Evolutionary conservation across 92 coral and sea anemone species (phyloP).

Genomic region (Siderastrea radians): DNA sequence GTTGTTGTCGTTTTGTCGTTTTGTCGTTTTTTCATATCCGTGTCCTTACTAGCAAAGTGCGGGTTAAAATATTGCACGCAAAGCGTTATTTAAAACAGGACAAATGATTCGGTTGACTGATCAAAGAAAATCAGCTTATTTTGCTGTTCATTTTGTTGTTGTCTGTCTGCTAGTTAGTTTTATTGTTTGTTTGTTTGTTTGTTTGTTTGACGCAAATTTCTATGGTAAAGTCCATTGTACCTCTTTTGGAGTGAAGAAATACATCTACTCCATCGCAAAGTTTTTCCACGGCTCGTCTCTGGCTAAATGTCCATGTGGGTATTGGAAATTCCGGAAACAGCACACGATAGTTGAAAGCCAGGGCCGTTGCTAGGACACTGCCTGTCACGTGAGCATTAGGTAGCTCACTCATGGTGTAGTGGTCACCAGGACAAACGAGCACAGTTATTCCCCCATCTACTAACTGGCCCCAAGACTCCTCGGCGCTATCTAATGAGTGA

Average conservation of each 20-base stretch:
- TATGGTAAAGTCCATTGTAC: slow-evolving; percentile 6
- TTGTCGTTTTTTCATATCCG: too few species aligned
- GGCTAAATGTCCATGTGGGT: slow-evolving; percentile 39
- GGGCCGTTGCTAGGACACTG: slow-evolving; percentile 67
- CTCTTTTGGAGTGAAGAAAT: slow-evolving; percentile 62
- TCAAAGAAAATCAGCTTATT: too few species aligned
- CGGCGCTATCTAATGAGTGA: slow-evolving; percentile 17
- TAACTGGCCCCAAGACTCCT: slow-evolving; percentile 73
- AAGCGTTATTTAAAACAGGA: too few species aligned
- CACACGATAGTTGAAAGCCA: slow-evolving; percentile 57
- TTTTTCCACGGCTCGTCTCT: slow-evolving; percentile 59
- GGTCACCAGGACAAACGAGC: slow-evolving; percentile 75
- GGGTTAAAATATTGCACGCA: too few species aligned
- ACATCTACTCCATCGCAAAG: slow-evolving; percentile 48
- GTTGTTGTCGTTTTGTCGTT: too few species aligned
- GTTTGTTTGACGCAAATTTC: background rate
- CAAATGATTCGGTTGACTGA: too few species aligned
- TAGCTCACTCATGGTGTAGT: slow-evolving; percentile 72
- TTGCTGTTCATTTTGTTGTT: too few species aligned
- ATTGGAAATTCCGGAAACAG: slow-evolving; percentile 54
- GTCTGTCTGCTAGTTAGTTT: too few species aligned
- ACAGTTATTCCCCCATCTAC: slow-evolving; percentile 68
- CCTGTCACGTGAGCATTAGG: slow-evolving; percentile 75
- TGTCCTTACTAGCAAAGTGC: too few species aligned
- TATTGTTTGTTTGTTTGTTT: too few species aligned